Conservation (phyloP, 2,797 vertebrate genomes). For the Mionectes olivaceus region DNA sequence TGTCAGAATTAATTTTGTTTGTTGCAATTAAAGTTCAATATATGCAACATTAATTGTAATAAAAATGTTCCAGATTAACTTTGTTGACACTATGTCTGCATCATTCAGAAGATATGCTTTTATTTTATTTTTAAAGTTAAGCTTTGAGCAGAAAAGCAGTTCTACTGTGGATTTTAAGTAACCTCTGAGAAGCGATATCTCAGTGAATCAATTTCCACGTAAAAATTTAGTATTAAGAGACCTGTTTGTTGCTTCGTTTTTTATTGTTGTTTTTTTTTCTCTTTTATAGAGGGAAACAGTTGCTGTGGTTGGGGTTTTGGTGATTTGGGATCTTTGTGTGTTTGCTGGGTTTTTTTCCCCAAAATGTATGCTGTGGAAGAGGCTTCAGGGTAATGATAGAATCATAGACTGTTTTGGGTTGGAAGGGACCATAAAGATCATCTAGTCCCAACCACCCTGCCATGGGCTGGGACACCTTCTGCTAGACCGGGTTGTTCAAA, state of each 20-base stretch:
- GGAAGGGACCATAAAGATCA: neutral
- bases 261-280: too few species aligned
- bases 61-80: neutral
- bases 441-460: neutral
- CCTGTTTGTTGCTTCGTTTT: accelerated
- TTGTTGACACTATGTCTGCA: neutral
- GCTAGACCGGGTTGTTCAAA: neutral
- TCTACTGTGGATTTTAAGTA: neutral
- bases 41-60: neutral
- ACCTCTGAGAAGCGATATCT: neutral
- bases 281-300: too few species aligned
- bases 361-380: neutral
- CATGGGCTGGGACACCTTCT: neutral
- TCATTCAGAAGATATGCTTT: neutral
- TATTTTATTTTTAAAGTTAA: neutral
- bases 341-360: neutral
- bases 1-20: neutral
- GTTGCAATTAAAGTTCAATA: neutral
- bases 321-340: neutral
- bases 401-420: neutral
- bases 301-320: neutral
- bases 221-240: neutral
- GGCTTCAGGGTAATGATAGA: neutral
- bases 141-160: neutral
- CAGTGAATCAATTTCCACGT: neutral